phyloP scores from a whole-genome alignment of 2,888 invertebrate genomes.

The Leptinotarsa tumamoca region DNA sequence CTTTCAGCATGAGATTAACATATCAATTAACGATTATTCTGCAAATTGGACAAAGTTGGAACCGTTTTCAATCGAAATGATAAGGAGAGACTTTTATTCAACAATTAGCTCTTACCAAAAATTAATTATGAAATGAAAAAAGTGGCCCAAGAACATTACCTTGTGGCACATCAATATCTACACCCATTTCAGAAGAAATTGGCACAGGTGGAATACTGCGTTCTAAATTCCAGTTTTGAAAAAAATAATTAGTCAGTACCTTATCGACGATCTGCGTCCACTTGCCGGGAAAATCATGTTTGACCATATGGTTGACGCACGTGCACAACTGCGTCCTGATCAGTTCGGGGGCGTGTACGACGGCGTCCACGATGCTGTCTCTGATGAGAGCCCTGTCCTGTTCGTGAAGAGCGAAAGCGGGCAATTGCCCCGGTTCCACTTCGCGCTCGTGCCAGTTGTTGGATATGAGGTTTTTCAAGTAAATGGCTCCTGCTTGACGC shows the following conservation, averaged over 20 bases:
- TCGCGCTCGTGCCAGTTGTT: conserved; percentile 91
- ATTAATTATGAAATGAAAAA: no score
- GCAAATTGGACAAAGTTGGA: no score
- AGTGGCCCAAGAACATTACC: no score
- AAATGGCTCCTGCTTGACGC: conserved; percentile 95
- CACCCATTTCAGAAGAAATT: no score
- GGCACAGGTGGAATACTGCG: neutral
- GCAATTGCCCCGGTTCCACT: conserved; percentile 75
- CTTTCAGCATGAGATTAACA: no score
- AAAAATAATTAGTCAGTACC: conserved; percentile 67
- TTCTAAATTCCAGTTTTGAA: no score
- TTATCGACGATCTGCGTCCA: conserved; percentile 98
- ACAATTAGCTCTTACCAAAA: no score
- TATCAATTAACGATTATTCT: no score
- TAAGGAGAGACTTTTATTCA: no score
- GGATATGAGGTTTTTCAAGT: conserved; percentile 93
- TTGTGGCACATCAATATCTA: no score
- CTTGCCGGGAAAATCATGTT: conserved; percentile 93
- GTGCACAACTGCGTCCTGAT: conserved; percentile 91
- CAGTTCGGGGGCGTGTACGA: conserved; percentile 91
- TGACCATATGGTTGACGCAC: conserved; percentile 93
- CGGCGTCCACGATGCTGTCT: conserved; percentile 94
- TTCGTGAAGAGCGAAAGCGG: conserved; percentile 92
- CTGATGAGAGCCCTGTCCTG: conserved; percentile 95
- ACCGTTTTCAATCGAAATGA: no score